phyloP scores from a whole-genome alignment of 2,113 vertebrate species.

The Zosterops japonicus region DNA sequence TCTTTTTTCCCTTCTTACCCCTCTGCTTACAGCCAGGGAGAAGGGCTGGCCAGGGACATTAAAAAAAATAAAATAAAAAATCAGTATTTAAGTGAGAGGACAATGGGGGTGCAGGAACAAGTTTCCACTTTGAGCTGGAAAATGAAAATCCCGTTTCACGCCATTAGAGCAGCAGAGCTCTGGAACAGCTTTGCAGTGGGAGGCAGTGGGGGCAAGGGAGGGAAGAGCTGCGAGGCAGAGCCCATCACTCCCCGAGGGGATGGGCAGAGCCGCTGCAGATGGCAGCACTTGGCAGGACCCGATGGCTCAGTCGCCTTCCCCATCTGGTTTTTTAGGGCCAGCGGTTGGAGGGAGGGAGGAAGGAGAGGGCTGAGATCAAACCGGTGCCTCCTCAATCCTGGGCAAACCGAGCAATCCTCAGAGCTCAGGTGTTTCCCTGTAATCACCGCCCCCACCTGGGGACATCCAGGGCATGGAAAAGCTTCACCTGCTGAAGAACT shows the following conservation, averaged over 20 bases:
- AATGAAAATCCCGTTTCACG: slow-evolving; percentile 22
- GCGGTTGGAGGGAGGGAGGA: not conserved
- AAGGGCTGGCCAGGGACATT: not conserved
- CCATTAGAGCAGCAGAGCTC: not conserved
- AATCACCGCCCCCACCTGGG: not conserved
- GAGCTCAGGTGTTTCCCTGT: not conserved
- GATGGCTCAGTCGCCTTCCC: not conserved
- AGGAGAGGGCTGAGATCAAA: not conserved
- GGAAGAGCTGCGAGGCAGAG: not conserved
- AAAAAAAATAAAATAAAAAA: too few species aligned
- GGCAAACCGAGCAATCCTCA: not conserved
- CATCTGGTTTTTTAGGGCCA: not conserved
- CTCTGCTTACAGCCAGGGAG: not conserved
- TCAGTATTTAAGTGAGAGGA: not conserved
- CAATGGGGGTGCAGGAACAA: slow-evolving; percentile 39
- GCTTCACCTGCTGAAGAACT: not conserved
- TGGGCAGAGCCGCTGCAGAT: not conserved
- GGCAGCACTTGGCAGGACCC: not conserved
- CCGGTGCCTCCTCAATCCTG: not conserved
- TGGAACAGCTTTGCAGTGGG: slow-evolving; percentile 58
- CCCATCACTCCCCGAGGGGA: rapidly evolving
- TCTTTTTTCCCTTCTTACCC: not conserved
- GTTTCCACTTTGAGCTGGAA: slow-evolving; percentile 28
- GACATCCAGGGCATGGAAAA: not conserved
- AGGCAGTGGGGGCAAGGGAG: slow-evolving; percentile 44